A percentile compares a stretch with the other conserved stretches of the same genome.
Conservation (phyloP, 2,797 vertebrate genomes). For the Macropus fuliginosus region DNA sequence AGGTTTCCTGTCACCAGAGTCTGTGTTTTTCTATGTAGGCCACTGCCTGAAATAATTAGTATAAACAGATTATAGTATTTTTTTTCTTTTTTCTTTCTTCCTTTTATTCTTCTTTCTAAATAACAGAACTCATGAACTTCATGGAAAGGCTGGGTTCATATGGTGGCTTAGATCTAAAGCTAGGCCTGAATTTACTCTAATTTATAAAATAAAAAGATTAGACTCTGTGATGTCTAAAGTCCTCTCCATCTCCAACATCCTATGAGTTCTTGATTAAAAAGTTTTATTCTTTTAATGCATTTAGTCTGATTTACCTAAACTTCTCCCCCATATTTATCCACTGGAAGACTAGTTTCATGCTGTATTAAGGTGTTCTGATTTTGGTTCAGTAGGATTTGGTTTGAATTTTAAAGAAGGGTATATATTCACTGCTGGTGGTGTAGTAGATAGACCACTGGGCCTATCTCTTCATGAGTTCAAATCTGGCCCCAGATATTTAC, state of each 20-base stretch:
- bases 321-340: not conserved
- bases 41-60: not conserved
- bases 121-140: not conserved
- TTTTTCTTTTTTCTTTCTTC: too few species aligned
- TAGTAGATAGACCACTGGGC: not conserved
- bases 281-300: not conserved
- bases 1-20: not conserved
- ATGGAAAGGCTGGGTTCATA: not conserved
- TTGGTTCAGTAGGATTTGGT: not conserved
- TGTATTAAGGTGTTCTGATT: not conserved
- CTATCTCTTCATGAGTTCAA: not conserved
- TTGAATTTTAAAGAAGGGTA: too few species aligned
- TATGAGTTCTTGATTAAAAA: not conserved
- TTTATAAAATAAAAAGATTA: not conserved
- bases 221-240: not conserved
- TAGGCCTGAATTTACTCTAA: not conserved
- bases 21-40: not conserved
- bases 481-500: not conserved
- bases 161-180: not conserved
- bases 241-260: not conserved
- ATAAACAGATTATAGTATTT: not conserved
- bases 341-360: not conserved
- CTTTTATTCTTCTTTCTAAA: not conserved
- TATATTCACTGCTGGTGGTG: not conserved
- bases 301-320: not conserved